These are phyloP conservation scores for Drosophila hydei DNA, from an alignment of 1,140 invertebrate genomes.

Conservation along the genomic window DNA sequence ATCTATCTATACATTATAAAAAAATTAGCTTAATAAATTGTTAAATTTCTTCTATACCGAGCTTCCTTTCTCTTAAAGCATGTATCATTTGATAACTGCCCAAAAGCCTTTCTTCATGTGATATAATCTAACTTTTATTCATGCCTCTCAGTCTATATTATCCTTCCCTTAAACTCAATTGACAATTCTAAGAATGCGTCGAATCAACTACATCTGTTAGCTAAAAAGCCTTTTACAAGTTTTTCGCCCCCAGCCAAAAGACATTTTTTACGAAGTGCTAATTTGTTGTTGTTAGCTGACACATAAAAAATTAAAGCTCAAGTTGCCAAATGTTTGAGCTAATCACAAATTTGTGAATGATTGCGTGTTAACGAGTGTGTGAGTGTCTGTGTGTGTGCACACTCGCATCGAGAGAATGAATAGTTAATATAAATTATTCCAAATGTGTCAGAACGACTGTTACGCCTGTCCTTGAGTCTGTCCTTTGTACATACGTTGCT, in stretches of 20 bases:
- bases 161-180: too few relatives aligned
- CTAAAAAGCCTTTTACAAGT: constrained; percentile 9
- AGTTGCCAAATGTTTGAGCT: constrained; percentile 73
- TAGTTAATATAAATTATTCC: constrained; percentile 68
- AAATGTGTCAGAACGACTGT: constrained; percentile 31
- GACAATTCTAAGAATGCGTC: too few relatives aligned
- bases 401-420: constrained; percentile 52
- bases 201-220: not conserved
- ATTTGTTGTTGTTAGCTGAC: constrained; percentile 52
- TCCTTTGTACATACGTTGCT: too few relatives aligned
- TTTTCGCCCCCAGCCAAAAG: not conserved
- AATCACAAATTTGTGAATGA: constrained; percentile 70
- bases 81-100: too few relatives aligned
- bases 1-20: too few relatives aligned
- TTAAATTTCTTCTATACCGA: too few relatives aligned
- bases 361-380: not conserved
- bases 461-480: constrained; percentile 15
- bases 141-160: too few relatives aligned
- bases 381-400: constrained; percentile 35
- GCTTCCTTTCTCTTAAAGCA: too few relatives aligned
- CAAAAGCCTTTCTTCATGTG: too few relatives aligned
- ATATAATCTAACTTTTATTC: too few relatives aligned
- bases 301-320: constrained; percentile 60
- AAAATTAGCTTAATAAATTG: too few relatives aligned
- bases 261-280: constrained; percentile 65